A percentile compares a stretch with the other conserved stretches of the same genome.
Evolutionary conservation across 2,113 vertebrate genomes (phyloP).

Genomic region (Tyrannus savana): DNA sequence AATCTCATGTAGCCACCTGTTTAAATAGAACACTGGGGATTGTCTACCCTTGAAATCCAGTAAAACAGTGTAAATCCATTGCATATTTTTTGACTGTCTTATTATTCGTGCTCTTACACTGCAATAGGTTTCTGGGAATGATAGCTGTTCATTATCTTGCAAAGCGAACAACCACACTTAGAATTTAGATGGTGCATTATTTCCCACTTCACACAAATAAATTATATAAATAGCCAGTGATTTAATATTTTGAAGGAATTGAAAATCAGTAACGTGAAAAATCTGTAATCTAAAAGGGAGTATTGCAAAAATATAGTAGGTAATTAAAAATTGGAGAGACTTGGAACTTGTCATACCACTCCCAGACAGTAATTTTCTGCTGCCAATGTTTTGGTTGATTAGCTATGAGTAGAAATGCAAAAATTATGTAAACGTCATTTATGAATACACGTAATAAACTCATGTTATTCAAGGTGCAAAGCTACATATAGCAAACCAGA

Average conservation of each 20-base stretch:
- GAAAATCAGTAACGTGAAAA: slow-evolving; percentile 8
- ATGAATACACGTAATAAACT: not conserved
- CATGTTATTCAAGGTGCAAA: not conserved
- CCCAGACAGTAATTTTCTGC: not conserved
- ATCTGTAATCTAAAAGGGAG: not conserved
- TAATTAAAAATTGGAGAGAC: not conserved
- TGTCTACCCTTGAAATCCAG: not conserved
- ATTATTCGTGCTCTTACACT: not conserved
- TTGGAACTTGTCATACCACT: not conserved
- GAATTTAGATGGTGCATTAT: not conserved
- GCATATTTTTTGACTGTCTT: not conserved
- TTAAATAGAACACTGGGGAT: slow-evolving; percentile 14
- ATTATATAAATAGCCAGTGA: not conserved
- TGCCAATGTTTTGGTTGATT: not conserved
- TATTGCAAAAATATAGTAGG: not conserved
- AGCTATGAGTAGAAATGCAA: slow-evolving; percentile 10
- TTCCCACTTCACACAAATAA: not conserved
- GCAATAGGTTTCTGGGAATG: not conserved
- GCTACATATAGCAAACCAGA: not conserved
- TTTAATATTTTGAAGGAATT: not conserved
- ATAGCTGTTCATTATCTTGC: not conserved
- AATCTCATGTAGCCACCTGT: not conserved
- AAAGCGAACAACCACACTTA: not conserved
- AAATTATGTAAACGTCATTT: not conserved
- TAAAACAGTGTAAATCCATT: not conserved